Conservation (phyloP, 2,797 vertebrate species). For the Dromococcyx pavoninus region DNA sequence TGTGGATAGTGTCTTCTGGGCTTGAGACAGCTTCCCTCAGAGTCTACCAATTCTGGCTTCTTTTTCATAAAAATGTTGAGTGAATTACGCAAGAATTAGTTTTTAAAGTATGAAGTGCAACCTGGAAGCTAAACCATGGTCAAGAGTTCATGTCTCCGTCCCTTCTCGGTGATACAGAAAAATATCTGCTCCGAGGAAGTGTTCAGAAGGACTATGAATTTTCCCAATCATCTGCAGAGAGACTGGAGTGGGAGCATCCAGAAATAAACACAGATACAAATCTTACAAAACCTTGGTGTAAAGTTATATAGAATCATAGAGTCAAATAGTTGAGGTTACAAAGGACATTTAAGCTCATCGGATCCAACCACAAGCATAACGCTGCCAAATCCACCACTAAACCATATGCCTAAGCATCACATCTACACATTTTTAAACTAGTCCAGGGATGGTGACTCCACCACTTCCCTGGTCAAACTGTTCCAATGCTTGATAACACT, state of each 20-base stretch:
- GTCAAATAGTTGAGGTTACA: too few relatives aligned
- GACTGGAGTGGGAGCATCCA: neutral
- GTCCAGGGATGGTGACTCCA: too few relatives aligned
- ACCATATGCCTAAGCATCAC: too few relatives aligned
- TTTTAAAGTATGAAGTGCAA: neutral
- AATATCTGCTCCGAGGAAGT: neutral
- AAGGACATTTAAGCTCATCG: too few relatives aligned
- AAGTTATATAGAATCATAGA: neutral
- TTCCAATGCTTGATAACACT: too few relatives aligned
- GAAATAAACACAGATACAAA: neutral
- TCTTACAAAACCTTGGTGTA: neutral
- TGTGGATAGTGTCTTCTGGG: neutral
- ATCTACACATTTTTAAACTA: too few relatives aligned
- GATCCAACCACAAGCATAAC: too few relatives aligned
- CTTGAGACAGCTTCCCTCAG: neutral
- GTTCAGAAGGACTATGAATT: neutral
- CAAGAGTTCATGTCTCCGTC: neutral
- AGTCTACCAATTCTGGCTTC: neutral
- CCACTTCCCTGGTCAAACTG: too few relatives aligned
- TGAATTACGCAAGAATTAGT: neutral
- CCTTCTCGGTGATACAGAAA: neutral
- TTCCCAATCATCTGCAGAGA: neutral
- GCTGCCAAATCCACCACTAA: too few relatives aligned
- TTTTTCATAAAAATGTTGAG: neutral
- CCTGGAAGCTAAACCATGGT: neutral